A percentile compares a stretch with the other conserved stretches of the same genome.
Conservation (phyloP, 92 coral and sea anemone species). For the Ricordea florida region DNA sequence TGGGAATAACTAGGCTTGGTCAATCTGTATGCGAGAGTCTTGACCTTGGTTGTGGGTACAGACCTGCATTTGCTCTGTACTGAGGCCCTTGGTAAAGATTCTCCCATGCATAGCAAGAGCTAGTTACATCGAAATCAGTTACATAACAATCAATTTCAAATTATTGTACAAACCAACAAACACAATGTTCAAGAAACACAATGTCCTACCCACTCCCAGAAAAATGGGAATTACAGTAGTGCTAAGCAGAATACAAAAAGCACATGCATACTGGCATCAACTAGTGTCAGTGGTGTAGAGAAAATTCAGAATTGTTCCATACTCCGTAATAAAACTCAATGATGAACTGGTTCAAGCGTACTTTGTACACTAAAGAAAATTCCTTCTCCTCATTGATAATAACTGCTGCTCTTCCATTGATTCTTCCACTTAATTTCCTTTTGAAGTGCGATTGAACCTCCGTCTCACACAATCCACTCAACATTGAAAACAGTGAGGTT, state of each 20-base stretch:
- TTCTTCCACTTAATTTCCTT: constrained; percentile 45
- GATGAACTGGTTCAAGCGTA: constrained; percentile 23
- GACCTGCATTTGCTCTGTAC: too few relatives aligned
- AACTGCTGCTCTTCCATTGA: constrained; percentile 59
- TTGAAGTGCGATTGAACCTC: constrained; percentile 37
- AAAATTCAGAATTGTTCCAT: constrained; percentile 52
- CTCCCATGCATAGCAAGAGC: too few relatives aligned
- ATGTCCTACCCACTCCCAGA: constrained; percentile 4
- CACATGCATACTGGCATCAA: too few relatives aligned
- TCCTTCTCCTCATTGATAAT: constrained; percentile 52
- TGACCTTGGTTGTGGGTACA: too few relatives aligned
- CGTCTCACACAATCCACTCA: constrained; percentile 32
- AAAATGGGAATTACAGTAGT: background rate
- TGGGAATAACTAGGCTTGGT: background rate
- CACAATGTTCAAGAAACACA: background rate
- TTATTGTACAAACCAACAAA: constrained; percentile 21
- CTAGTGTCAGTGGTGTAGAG: constrained; percentile 16
- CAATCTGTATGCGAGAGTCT: background rate
- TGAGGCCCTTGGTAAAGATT: too few relatives aligned
- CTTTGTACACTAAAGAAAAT: constrained; percentile 46
- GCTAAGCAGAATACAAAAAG: background rate
- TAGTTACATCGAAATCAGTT: too few relatives aligned
- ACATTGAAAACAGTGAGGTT: constrained; percentile 37
- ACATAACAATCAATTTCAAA: constrained; percentile 3
- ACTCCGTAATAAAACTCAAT: constrained; percentile 49